Conservation (phyloP, 2,113 vertebrate genomes). For the Hemiprocne comata region DNA sequence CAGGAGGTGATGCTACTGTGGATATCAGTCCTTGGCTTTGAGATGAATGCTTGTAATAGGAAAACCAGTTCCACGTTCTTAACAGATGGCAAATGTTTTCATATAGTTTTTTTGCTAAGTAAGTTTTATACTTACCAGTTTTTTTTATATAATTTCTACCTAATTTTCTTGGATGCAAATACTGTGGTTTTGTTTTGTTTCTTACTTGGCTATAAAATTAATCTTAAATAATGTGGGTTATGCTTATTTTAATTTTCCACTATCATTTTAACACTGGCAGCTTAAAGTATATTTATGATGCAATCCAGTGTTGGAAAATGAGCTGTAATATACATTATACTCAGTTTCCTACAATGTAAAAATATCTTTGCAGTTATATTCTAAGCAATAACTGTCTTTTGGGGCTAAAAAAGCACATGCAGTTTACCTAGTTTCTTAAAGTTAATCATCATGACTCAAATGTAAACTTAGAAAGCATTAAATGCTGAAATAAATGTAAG, state of each 20-base stretch:
- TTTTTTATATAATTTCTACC: not conserved
- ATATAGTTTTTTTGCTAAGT: not conserved
- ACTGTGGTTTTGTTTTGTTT: not conserved
- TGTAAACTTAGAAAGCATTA: constrained; percentile 12
- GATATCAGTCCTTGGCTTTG: constrained; percentile 48
- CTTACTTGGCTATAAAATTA: constrained; percentile 44
- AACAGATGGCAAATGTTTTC: constrained; percentile 70
- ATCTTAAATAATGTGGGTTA: constrained; percentile 56
- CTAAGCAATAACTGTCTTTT: constrained; percentile 18
- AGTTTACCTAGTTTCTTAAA: constrained; percentile 38
- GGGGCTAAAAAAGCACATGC: constrained; percentile 5
- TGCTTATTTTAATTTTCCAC: constrained; percentile 63
- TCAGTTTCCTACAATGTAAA: constrained; percentile 1
- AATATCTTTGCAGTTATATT: not conserved
- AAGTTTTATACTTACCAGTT: constrained; percentile 28
- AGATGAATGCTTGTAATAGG: constrained; percentile 26
- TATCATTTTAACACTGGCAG: constrained; percentile 53
- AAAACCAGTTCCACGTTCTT: constrained; percentile 32
- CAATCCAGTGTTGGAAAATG: constrained; percentile 12
- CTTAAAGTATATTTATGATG: constrained; percentile 37
- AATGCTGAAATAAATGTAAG: not conserved
- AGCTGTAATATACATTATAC: constrained; percentile 28
- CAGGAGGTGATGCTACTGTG: not conserved
- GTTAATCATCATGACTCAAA: constrained; percentile 34
- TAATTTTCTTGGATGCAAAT: constrained; percentile 19